Evolutionary conservation across 2,888 invertebrate species (phyloP).

Genomic region (Drosophila melanosoma): DNA sequence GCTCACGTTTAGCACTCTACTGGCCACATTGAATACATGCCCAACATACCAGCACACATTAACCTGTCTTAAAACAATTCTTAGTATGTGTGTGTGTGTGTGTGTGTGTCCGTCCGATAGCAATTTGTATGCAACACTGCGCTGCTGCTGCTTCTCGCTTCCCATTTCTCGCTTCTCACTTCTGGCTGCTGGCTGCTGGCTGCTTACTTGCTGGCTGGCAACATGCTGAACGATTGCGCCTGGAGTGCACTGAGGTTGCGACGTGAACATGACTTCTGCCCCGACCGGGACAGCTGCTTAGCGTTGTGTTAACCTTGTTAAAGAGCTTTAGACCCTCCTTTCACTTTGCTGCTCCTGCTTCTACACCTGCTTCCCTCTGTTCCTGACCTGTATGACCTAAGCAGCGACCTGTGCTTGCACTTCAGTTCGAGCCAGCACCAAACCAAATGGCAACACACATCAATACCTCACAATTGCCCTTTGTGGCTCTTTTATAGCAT

Average conservation of each 20-base stretch:
- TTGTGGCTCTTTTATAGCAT: conserved; percentile 39
- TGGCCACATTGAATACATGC: conserved; percentile 36
- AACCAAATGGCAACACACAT: conserved; percentile 38
- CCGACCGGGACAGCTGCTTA: conserved; percentile 58
- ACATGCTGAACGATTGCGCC: conserved; percentile 74
- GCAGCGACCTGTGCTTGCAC: conserved; percentile 21
- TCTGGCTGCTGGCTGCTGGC: conserved; percentile 27
- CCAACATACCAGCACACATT: conserved; percentile 36
- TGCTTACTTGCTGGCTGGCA: too few species aligned
- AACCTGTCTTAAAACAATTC: conserved; percentile 54
- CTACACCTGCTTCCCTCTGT: not conserved
- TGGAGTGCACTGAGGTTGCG: conserved; percentile 73
- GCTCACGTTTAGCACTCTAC: conserved; percentile 66
- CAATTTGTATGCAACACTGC: conserved; percentile 75
- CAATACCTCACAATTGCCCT: conserved; percentile 31
- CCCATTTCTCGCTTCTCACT: not conserved
- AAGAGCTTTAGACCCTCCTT: conserved; percentile 31
- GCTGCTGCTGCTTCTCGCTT: conserved; percentile 21
- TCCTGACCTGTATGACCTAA: conserved; percentile 29
- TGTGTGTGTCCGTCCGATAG: conserved; percentile 34
- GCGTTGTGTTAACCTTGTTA: conserved; percentile 74
- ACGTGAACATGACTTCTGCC: conserved; percentile 33
- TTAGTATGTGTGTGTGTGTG: conserved; percentile 32
- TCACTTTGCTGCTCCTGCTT: not conserved
- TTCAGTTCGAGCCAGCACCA: conserved; percentile 12